A percentile compares a stretch with the other conserved stretches of the same genome.
These are phyloP conservation scores for Lethrus apterus DNA, from an alignment of 1,140 invertebrate genomes.

Conservation along the genomic window DNA sequence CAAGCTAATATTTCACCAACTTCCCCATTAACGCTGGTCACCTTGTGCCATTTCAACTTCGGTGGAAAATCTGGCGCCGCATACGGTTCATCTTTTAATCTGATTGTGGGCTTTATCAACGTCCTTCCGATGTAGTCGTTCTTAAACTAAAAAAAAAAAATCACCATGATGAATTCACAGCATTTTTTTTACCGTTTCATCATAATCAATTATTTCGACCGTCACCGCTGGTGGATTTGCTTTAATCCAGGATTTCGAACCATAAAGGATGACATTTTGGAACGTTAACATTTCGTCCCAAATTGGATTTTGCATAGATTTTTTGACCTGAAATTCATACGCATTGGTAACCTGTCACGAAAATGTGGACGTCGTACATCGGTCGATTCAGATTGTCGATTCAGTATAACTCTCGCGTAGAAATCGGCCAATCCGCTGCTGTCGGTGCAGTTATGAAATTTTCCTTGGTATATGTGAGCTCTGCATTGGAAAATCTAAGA, in stretches of 20 bases:
- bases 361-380: no score
- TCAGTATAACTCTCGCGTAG: constrained; percentile 41
- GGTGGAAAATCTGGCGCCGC: constrained; percentile 44
- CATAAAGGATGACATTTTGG: constrained; percentile 43
- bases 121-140: constrained; percentile 49
- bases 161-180: neutral
- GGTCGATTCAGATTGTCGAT: constrained; percentile 1
- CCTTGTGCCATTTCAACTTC: constrained; percentile 48
- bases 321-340: constrained; percentile 33
- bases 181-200: constrained; percentile 25
- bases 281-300: constrained; percentile 54
- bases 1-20: constrained; percentile 49
- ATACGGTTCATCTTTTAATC: constrained; percentile 43
- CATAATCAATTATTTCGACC: constrained; percentile 41
- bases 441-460: constrained; percentile 48
- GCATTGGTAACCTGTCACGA: no score
- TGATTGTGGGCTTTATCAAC: constrained; percentile 43
- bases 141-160: constrained; percentile 37
- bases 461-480: constrained; percentile 55
- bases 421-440: constrained; percentile 46
- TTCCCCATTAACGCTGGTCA: constrained; percentile 41
- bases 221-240: constrained; percentile 42
- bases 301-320: constrained; percentile 47
- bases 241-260: constrained; percentile 43
- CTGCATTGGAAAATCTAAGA: constrained; percentile 46